A percentile compares a stretch with the other conserved stretches of the same genome.
Evolutionary conservation across 2,113 vertebrate genomes (phyloP).

Genomic region (Litocranius walleri): DNA sequence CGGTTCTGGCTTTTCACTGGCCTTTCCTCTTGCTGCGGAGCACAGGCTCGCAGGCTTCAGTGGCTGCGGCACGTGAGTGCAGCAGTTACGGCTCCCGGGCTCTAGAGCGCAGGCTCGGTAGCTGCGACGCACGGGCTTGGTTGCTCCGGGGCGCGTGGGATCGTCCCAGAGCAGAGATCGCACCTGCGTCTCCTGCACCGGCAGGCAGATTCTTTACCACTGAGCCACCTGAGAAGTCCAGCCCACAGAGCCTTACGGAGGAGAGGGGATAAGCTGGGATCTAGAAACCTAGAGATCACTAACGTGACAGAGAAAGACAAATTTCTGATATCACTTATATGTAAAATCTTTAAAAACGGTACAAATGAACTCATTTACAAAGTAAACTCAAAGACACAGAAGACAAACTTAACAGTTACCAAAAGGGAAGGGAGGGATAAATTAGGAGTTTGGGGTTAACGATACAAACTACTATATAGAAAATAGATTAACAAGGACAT

Average conservation of each 20-base stretch:
- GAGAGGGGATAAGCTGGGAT: neutral
- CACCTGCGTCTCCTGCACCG: neutral
- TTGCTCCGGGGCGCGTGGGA: rapidly evolving
- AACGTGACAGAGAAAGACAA: neutral
- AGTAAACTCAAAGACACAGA: neutral
- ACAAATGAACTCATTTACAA: neutral
- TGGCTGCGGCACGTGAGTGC: rapidly evolving
- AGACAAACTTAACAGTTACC: neutral
- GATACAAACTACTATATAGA: neutral
- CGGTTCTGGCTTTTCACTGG: neutral
- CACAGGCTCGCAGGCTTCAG: neutral
- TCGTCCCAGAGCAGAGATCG: neutral
- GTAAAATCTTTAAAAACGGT: neutral
- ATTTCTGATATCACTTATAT: neutral
- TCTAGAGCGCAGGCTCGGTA: neutral
- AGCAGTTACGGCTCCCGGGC: neutral
- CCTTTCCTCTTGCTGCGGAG: neutral
- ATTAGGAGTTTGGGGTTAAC: neutral
- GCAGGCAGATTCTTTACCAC: neutral
- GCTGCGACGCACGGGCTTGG: rapidly evolving
- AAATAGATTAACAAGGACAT: neutral
- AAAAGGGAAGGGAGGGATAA: neutral
- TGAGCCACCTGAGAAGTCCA: neutral
- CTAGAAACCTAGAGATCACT: neutral
- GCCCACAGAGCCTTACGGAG: neutral